Conservation (phyloP, 37 sponge, comb jelly and placozoan genomes). For the Petrosia ficiformis region DNA sequence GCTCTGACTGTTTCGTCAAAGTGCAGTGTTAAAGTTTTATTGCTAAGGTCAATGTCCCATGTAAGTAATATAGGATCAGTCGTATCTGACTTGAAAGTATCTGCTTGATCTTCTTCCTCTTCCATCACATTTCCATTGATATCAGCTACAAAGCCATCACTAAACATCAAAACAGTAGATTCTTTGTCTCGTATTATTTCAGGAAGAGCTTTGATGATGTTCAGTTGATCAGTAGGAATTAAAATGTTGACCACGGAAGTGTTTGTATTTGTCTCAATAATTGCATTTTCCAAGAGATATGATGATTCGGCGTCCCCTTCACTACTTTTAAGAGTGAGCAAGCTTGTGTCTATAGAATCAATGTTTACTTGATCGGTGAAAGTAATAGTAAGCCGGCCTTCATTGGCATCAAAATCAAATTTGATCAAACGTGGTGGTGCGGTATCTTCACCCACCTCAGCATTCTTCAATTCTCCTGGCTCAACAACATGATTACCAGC, state of each 20-base stretch:
- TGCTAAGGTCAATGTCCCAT: constrained; percentile 23
- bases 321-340: constrained; percentile 28
- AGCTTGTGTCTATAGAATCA: constrained; percentile 20
- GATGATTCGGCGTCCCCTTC: background rate
- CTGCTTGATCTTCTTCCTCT: background rate
- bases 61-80: constrained; percentile 45
- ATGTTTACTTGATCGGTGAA: constrained; percentile 62
- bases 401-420: constrained; percentile 44
- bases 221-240: constrained; percentile 50
- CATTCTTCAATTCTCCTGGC: constrained; percentile 11
- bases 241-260: constrained; percentile 38
- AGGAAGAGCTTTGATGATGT: constrained; percentile 65
- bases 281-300: constrained; percentile 36
- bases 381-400: constrained; percentile 40
- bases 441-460: constrained; percentile 18
- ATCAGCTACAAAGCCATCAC: constrained; percentile 42
- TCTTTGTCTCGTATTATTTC: constrained; percentile 25
- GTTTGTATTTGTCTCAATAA: constrained; percentile 48
- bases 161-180: constrained; percentile 36
- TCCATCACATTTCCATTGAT: constrained; percentile 46
- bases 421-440: constrained; percentile 38
- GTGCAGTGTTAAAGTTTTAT: constrained; percentile 17
- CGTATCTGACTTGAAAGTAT: constrained; percentile 32
- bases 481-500: constrained; percentile 35
- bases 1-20: constrained; percentile 46